Conservation (phyloP, 2,888 invertebrate genomes). For the Calameuta pallipes region DNA sequence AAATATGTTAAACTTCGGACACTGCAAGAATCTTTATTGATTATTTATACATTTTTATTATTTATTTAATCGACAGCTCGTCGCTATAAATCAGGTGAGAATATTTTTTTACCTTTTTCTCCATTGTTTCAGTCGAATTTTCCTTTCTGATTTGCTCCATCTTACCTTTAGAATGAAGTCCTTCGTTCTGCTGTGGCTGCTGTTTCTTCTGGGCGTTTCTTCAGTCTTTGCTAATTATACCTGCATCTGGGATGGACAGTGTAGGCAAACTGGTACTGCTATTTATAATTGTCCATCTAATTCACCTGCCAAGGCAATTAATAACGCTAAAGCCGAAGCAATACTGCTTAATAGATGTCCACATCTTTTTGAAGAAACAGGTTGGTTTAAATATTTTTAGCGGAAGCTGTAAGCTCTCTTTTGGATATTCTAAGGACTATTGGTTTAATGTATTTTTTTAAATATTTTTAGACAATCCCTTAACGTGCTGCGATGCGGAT, state of each 20-base stretch:
- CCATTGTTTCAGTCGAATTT: not conserved
- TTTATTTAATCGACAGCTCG: too few relatives aligned
- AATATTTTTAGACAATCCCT: constrained; percentile 57
- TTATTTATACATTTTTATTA: too few relatives aligned
- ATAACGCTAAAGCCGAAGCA: constrained; percentile 60
- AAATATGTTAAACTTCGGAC: too few relatives aligned
- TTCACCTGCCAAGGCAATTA: constrained; percentile 57
- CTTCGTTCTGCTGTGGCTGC: constrained; percentile 15
- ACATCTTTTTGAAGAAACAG: constrained; percentile 62
- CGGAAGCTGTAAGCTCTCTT: not conserved
- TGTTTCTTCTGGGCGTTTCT: constrained; percentile 9
- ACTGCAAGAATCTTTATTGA: too few relatives aligned
- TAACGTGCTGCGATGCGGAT: constrained; percentile 72
- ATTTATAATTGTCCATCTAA: constrained; percentile 66
- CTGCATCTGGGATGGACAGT: constrained; percentile 75
- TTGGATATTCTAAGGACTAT: not conserved
- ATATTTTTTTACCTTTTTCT: too few relatives aligned
- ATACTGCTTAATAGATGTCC: constrained; percentile 75
- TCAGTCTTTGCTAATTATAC: constrained; percentile 19
- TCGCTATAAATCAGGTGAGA: too few relatives aligned
- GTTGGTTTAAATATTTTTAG: not conserved
- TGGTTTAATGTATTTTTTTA: not conserved
- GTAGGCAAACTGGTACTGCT: constrained; percentile 51
- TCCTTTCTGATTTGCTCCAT: not conserved
- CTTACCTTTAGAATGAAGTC: constrained; percentile 27